Conservation (phyloP, 2,888 invertebrate species). For the Heliconius erato region DNA sequence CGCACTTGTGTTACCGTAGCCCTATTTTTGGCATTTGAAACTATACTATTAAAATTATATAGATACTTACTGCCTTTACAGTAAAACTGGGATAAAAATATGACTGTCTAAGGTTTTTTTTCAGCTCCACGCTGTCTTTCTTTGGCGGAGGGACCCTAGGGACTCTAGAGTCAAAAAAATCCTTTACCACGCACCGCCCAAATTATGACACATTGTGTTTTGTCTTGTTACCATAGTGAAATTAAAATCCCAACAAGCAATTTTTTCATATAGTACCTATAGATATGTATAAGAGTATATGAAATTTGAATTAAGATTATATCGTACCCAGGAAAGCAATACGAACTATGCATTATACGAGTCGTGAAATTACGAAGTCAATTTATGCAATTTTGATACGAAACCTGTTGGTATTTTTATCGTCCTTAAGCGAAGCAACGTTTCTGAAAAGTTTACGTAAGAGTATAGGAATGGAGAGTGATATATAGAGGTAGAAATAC, state of each 20-base stretch:
- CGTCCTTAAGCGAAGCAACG: slow-evolving; percentile 15
- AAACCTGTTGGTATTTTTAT: slow-evolving; percentile 35
- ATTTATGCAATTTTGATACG: slow-evolving; percentile 36
- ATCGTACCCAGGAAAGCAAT: neutral
- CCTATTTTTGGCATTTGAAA: slow-evolving; percentile 48
- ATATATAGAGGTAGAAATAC: neutral
- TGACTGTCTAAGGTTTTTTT: neutral
- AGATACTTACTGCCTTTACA: neutral
- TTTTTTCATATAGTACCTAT: too few relatives aligned
- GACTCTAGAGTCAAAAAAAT: too few relatives aligned
- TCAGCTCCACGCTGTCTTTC: too few relatives aligned
- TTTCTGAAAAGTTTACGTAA: slow-evolving; percentile 25
- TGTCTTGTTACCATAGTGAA: too few relatives aligned
- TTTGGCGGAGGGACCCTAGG: too few relatives aligned
- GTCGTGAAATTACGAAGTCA: slow-evolving; percentile 34
- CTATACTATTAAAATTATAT: neutral
- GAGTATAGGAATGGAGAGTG: neutral
- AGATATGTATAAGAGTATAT: neutral
- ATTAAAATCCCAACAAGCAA: too few relatives aligned
- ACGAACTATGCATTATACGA: slow-evolving; percentile 16
- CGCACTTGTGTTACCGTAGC: slow-evolving; percentile 63
- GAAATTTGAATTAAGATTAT: neutral
- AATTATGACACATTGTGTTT: too few relatives aligned
- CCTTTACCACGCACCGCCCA: too few relatives aligned
- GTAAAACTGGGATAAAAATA: neutral